Evolutionary conservation across 2,888 invertebrate species (phyloP), one percentile per base, ranked within the genome.

Genomic region (Stomorhina lunata): DNA sequence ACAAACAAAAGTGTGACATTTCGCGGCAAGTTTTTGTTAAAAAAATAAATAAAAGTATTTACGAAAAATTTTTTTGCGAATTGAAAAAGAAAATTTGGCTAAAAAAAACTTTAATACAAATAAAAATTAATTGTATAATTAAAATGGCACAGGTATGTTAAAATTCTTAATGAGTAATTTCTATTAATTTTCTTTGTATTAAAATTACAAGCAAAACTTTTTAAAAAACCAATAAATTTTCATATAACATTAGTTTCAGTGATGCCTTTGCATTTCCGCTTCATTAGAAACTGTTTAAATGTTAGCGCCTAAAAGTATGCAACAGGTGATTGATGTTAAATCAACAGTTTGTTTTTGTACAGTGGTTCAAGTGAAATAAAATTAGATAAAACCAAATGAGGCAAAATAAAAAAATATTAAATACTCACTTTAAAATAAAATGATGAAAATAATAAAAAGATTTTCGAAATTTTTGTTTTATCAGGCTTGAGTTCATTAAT

Each of bases 61-160:
- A 10, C 22, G 2, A 6, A 48, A 10, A 22, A 10, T 4, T 9
- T n/a, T n/a, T 6, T 17, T 20, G 43, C 17, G 15, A 17, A 45
- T 45, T 45, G 17, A 9, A 17, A 20, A 45, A 45, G 17, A 15
- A 15, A 45, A 45, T 22, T 43, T 43, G 15, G 43, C 2, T 17
- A 15, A 20, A 45, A 48, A 20, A 17, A 10, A 48, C 10, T 22
- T 9, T 48, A 22, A 1, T 5, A 22, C 22, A 22, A 48, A 22
- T 7, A 22, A 45, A n/a, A n/a, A n/a, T n/a, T n/a, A 32, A 32
- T 4, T 32, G 32, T 9, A 4, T 32, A 53, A 27, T 6, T 2
- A 55, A 20, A 48, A 81, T 69, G 69, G 25, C 55, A 4, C 81
- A 81, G 81, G 81, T 81, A 78, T 78, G 81, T 29, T 15, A 34